Evolutionary conservation across 2,113 vertebrate species (phyloP).

Genomic region (Dendrocopos noguchii): DNA sequence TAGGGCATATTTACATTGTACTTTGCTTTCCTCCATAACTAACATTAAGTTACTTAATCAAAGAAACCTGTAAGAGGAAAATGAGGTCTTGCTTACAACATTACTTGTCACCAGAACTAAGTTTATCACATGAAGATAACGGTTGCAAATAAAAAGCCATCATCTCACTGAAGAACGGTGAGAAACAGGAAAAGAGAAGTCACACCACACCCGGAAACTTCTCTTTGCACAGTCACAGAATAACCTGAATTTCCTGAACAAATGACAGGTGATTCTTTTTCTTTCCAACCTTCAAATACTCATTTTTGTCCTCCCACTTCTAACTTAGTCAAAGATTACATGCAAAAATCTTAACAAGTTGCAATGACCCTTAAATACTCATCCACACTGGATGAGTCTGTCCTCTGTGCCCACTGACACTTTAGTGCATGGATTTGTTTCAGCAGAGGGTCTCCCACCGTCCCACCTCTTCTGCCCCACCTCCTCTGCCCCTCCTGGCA

Average conservation of each 20-base stretch:
- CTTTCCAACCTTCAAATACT: constrained; percentile 14
- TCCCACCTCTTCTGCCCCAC: not conserved
- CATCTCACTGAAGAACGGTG: not conserved
- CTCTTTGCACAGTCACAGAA: constrained; percentile 7
- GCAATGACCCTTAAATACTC: not conserved
- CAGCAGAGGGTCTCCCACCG: not conserved
- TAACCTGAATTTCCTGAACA: constrained; percentile 18
- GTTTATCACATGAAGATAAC: not conserved
- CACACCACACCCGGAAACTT: constrained; percentile 32
- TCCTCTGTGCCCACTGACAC: not conserved
- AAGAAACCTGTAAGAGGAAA: not conserved
- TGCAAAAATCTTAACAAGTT: not conserved
- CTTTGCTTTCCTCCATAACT: not conserved
- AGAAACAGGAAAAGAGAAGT: constrained; percentile 61
- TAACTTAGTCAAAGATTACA: not conserved
- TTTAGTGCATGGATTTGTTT: not conserved
- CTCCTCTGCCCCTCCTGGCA: not conserved
- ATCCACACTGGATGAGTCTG: not conserved
- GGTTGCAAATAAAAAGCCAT: constrained; percentile 9
- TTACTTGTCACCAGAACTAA: not conserved
- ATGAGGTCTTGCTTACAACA: not conserved
- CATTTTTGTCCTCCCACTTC: not conserved
- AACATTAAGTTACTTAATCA: not conserved
- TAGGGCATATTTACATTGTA: not conserved
- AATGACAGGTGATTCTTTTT: constrained; percentile 41